Conservation (phyloP, 2,797 vertebrate genomes). For the Odontamblyopus lacepedii region DNA sequence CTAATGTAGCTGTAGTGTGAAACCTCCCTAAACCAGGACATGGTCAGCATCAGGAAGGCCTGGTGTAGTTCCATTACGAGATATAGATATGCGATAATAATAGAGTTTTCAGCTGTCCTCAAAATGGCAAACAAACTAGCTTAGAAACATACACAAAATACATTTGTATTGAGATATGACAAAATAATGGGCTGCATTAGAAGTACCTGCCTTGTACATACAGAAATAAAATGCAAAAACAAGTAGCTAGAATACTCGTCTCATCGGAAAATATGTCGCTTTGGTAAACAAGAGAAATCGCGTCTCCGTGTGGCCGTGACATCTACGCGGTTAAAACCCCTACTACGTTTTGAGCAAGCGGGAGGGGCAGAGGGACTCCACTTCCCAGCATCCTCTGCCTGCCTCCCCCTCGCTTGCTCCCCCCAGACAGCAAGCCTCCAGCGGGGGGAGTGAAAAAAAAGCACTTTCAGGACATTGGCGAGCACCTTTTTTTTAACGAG, state of each 20-base stretch:
- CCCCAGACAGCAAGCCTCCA: conserved; percentile 54
- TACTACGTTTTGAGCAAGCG: conserved; percentile 47
- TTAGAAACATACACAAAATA: conserved; percentile 73
- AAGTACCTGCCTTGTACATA: conserved; percentile 78
- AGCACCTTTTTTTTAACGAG: conserved; percentile 59
- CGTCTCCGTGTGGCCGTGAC: conserved; percentile 66
- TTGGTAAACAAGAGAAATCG: conserved; percentile 83
- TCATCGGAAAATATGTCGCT: conserved; percentile 90
- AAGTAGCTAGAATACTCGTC: conserved; percentile 81
- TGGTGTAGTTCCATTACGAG: conserved; percentile 5
- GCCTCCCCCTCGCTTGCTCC: conserved; percentile 23
- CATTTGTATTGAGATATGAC: conserved; percentile 73
- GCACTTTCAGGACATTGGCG: conserved; percentile 46
- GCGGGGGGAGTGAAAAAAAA: conserved; percentile 38
- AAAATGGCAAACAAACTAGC: conserved; percentile 67
- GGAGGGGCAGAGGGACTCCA: conserved; percentile 52
- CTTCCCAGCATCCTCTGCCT: conserved; percentile 46
- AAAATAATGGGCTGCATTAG: conserved; percentile 69
- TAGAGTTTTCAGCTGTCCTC: conserved; percentile 43
- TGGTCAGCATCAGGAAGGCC: conserved; percentile 16
- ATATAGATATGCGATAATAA: conserved; percentile 54
- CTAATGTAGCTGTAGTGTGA: conserved; percentile 14
- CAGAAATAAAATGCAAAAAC: conserved; percentile 77
- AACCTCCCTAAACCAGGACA: conserved; percentile 23
- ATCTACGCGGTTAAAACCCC: conserved; percentile 50